Evolutionary conservation across 92 coral and sea anemone genomes (phyloP).

Genomic region (Chrysogorgia sp.): DNA sequence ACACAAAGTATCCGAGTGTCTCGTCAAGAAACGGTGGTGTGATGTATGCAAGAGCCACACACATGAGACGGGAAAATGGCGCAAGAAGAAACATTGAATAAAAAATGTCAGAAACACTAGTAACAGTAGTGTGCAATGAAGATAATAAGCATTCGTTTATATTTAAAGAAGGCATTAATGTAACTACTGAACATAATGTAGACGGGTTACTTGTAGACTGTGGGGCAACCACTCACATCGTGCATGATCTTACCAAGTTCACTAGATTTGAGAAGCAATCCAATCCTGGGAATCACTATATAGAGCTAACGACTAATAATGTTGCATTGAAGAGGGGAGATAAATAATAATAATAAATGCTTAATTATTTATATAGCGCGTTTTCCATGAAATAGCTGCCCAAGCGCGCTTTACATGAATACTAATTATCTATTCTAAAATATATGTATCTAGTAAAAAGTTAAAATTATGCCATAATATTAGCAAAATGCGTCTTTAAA

Average conservation of each 20-base stretch:
- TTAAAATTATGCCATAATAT: no score
- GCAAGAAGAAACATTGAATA: neutral
- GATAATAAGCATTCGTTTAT: neutral
- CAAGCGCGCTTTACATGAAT: no score
- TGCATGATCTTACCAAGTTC: constrained; percentile 10
- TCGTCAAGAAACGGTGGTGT: constrained; percentile 27
- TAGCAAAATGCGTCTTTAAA: no score
- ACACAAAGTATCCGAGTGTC: constrained; percentile 29
- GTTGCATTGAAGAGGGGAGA: no score
- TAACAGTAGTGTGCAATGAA: neutral
- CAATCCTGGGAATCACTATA: neutral
- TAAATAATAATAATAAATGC: no score
- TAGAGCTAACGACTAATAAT: neutral
- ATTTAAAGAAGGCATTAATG: constrained; percentile 1
- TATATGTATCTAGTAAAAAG: no score
- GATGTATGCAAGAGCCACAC: constrained; percentile 2
- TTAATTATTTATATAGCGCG: no score
- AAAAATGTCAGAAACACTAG: neutral
- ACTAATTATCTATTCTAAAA: no score
- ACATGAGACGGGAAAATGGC: neutral
- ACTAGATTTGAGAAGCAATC: constrained; percentile 5
- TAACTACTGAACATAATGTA: neutral
- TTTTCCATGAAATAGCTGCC: no score
- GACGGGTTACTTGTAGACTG: constrained; percentile 3
- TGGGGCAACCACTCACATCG: no score